Conservation (phyloP, 2,113 vertebrate species). For the Gracilinanus agilis region DNA sequence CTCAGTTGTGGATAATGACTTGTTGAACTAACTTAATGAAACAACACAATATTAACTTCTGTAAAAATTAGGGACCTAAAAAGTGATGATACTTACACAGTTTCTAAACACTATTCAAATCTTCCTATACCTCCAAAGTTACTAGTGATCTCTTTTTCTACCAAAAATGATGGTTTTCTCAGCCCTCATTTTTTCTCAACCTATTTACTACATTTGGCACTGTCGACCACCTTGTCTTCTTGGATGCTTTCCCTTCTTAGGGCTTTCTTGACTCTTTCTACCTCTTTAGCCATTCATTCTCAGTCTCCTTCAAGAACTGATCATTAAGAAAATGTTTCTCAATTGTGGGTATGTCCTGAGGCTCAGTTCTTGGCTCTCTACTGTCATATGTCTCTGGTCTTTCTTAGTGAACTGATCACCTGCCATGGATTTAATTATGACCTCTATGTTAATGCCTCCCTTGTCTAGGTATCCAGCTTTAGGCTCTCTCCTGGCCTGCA, state of each 20-base stretch:
- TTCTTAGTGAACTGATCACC: not conserved
- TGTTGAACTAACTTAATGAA: constrained; percentile 31
- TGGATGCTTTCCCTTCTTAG: not conserved
- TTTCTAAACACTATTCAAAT: constrained; percentile 23
- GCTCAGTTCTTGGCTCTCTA: not conserved
- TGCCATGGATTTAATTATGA: not conserved
- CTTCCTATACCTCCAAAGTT: not conserved
- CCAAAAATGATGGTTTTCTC: not conserved
- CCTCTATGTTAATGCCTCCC: not conserved
- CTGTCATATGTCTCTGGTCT: not conserved
- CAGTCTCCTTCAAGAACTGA: not conserved
- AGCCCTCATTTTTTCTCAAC: not conserved
- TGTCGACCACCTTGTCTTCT: not conserved
- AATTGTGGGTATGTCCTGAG: not conserved
- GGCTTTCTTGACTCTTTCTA: not conserved
- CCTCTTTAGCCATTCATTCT: not conserved
- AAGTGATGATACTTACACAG: constrained; percentile 10
- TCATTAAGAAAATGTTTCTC: not conserved
- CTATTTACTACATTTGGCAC: not conserved
- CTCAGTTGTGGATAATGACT: constrained; percentile 15
- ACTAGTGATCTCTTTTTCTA: not conserved
- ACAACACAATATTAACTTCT: constrained; percentile 48
- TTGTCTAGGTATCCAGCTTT: not conserved
- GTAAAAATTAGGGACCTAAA: constrained; percentile 15
- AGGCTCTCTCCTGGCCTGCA: not conserved